Conservation (phyloP, 2,888 invertebrate genomes). For the Lypha dubia region DNA sequence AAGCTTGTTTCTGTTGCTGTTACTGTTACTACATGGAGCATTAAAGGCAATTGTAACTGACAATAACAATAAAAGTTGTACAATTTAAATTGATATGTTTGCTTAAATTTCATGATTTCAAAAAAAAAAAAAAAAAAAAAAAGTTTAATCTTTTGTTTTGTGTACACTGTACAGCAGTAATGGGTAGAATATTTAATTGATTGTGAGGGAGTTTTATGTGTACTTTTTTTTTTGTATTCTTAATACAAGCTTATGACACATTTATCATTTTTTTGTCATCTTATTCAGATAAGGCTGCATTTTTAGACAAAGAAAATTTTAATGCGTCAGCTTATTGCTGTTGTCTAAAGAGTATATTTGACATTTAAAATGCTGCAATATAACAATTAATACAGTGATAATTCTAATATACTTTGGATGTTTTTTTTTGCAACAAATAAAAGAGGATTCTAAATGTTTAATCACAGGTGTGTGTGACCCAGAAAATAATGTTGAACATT, state of each 20-base stretch:
- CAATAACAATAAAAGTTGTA: too few species aligned
- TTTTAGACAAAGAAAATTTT: constrained; percentile 10
- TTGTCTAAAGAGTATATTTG: background rate
- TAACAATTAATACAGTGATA: background rate
- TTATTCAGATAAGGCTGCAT: background rate
- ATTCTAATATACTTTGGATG: background rate
- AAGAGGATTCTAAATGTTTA: too few species aligned
- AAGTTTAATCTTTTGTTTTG: background rate
- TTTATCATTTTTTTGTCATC: background rate
- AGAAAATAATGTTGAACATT: too few species aligned
- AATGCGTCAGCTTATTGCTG: constrained; percentile 11
- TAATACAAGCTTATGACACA: constrained; percentile 9
- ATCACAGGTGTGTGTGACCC: too few species aligned
- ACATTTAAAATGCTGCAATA: background rate
- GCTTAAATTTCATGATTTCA: too few species aligned
- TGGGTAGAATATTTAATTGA: background rate
- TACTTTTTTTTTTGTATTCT: background rate
- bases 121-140: too few species aligned
- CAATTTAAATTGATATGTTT: background rate
- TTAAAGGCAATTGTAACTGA: background rate
- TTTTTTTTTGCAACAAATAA: background rate
- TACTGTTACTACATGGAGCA: background rate
- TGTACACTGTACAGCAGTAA: too few species aligned
- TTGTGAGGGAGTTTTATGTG: background rate
- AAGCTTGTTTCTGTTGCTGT: constrained; percentile 15